Evolutionary conservation across 2,113 vertebrate genomes (phyloP).

Genomic region (Thryonomys swinderianus): DNA sequence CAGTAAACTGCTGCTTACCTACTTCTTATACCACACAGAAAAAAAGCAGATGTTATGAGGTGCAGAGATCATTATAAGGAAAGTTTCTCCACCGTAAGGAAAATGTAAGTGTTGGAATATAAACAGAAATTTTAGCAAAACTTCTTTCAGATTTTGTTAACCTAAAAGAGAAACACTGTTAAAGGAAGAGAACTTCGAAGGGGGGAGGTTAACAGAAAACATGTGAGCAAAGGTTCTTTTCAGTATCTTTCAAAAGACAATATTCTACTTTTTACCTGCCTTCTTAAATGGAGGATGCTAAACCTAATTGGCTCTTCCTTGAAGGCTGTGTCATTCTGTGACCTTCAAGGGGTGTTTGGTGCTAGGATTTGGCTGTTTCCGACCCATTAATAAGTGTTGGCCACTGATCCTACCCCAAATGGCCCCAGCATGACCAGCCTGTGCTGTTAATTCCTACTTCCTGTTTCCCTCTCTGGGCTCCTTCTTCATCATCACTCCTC

Average conservation of each 20-base stretch:
- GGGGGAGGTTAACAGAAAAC: not conserved
- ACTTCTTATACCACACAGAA: not conserved
- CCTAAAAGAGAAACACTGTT: not conserved
- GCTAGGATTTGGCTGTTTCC: not conserved
- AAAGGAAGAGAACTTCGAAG: not conserved
- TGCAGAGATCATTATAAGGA: not conserved
- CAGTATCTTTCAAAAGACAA: not conserved
- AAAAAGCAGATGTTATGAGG: not conserved
- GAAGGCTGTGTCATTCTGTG: not conserved
- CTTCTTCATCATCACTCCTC: not conserved
- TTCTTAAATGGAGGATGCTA: not conserved
- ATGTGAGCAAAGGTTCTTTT: constrained; percentile 23
- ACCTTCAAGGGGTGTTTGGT: not conserved
- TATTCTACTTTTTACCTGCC: not conserved
- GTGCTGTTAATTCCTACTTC: not conserved
- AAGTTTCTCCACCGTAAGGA: not conserved
- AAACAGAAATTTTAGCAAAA: constrained; percentile 34
- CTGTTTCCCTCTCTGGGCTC: not conserved
- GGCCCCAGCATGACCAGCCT: not conserved
- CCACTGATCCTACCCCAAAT: not conserved
- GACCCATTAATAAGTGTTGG: not conserved
- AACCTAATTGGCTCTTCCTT: not conserved
- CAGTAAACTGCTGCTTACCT: constrained; percentile 27
- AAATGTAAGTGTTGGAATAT: not conserved
- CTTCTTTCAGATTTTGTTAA: constrained; percentile 4